A percentile compares a stretch with the other conserved stretches of the same genome.
These are phyloP conservation scores for Agriopis aurantiaria DNA, from an alignment of 2,888 invertebrate genomes.

Conservation along the genomic window DNA sequence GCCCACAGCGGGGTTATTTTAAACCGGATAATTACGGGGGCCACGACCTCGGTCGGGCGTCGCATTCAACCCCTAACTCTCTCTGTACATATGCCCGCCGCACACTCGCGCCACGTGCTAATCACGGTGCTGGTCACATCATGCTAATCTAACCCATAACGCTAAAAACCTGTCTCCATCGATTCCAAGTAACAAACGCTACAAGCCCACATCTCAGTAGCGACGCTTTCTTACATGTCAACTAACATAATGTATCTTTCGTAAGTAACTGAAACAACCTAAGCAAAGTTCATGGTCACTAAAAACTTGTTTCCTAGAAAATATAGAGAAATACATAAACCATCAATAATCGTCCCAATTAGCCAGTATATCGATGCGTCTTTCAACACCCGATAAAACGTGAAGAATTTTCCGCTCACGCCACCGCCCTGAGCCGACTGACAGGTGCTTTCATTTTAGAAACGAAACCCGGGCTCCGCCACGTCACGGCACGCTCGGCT, in stretches of 20 bases:
- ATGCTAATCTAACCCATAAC: slow-evolving; percentile 56
- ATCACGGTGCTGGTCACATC: slow-evolving; percentile 62
- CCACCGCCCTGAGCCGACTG: slow-evolving; percentile 51
- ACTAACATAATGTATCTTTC: slow-evolving; percentile 3
- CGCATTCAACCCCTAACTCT: slow-evolving; percentile 57
- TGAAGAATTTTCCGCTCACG: slow-evolving; percentile 51
- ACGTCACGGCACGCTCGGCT: slow-evolving; percentile 52
- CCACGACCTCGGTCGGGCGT: slow-evolving; percentile 57
- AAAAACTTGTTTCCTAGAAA: not conserved
- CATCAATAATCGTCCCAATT: slow-evolving; percentile 13
- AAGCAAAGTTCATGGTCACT: slow-evolving; percentile 11
- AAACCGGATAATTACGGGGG: slow-evolving; percentile 74
- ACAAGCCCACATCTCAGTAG: not conserved
- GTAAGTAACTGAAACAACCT: not conserved
- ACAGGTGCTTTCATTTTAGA: slow-evolving; percentile 72
- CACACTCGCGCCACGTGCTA: slow-evolving; percentile 61
- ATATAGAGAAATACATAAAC: not conserved
- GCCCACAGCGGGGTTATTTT: slow-evolving; percentile 82
- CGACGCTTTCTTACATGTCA: slow-evolving; percentile 15
- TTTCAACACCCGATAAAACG: slow-evolving; percentile 46
- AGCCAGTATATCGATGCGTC: slow-evolving; percentile 23
- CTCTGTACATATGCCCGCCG: slow-evolving; percentile 54
- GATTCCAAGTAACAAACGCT: slow-evolving; percentile 29
- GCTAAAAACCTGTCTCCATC: slow-evolving; percentile 56
- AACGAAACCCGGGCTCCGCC: slow-evolving; percentile 58